phyloP scores from a whole-genome alignment of 2,113 vertebrate genomes.

The Anser brachyrhynchus region DNA sequence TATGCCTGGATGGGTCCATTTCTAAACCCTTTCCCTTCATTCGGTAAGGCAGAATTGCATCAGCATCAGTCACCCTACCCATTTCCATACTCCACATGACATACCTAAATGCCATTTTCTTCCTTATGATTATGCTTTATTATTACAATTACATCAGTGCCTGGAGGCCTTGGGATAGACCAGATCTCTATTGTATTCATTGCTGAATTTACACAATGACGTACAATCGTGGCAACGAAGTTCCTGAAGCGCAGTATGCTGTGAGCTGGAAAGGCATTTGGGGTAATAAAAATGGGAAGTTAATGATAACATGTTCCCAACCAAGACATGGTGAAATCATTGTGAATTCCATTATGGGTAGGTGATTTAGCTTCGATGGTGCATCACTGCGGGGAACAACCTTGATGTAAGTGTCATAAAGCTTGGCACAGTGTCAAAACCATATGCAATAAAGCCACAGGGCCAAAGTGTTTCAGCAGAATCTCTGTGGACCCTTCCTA shows the following conservation, averaged over 20 bases:
- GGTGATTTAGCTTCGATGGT: conserved; percentile 21
- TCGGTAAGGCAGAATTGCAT: conserved; percentile 7
- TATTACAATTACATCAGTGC: conserved; percentile 66
- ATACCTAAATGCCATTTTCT: conserved; percentile 24
- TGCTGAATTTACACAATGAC: conserved; percentile 60
- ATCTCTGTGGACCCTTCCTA: not conserved
- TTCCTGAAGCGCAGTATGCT: conserved; percentile 39
- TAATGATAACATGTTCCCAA: conserved; percentile 55
- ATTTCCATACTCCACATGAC: not conserved
- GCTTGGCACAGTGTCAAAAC: conserved; percentile 30
- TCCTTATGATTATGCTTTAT: conserved; percentile 51
- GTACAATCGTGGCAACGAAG: not conserved
- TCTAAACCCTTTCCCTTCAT: not conserved
- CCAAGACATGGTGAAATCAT: conserved; percentile 51
- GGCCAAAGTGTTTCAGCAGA: not conserved
- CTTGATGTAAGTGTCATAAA: conserved; percentile 28
- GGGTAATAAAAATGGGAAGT: conserved; percentile 37
- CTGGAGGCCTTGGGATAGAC: conserved; percentile 65
- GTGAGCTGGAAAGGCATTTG: conserved; percentile 48
- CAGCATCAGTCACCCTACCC: not conserved
- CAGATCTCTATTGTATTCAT: conserved; percentile 40
- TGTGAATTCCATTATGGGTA: conserved; percentile 35
- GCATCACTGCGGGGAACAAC: conserved; percentile 24
- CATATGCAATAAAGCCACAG: not conserved
- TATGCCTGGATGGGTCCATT: not conserved